Conservation (phyloP, 2,888 invertebrate genomes). For the Plusia festucae region DNA sequence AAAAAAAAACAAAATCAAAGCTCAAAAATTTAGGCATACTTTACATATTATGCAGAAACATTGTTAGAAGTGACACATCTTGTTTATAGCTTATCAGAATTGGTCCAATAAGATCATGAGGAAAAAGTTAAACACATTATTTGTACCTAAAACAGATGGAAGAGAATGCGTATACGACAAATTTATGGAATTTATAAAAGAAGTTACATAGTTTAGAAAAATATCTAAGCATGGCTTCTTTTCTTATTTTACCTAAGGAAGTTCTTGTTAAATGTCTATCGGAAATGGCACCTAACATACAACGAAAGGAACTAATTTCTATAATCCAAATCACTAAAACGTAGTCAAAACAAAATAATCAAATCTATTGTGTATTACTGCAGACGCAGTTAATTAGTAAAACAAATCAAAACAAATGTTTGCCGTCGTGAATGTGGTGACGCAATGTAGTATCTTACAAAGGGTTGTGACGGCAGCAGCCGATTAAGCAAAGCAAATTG, state of each 20-base stretch:
- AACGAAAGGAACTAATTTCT: conserved; percentile 15
- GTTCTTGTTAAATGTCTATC: too few species aligned
- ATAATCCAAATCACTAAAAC: conserved; percentile 31
- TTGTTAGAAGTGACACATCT: not conserved
- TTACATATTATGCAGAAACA: too few species aligned
- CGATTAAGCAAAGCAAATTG: conserved; percentile 81
- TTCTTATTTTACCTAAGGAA: too few species aligned
- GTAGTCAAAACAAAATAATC: conserved; percentile 63
- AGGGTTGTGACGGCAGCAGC: conserved; percentile 77
- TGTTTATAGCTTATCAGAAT: not conserved
- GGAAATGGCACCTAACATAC: too few species aligned
- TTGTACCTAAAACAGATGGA: not conserved
- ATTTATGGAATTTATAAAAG: too few species aligned
- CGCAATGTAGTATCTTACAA: conserved; percentile 46
- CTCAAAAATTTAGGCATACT: not conserved
- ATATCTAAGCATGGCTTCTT: too few species aligned
- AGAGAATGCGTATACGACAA: conserved; percentile 2
- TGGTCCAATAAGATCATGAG: not conserved
- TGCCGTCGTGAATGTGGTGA: conserved; percentile 54
- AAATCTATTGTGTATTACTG: conserved; percentile 50
- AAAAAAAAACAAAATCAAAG: not conserved
- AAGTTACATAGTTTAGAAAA: too few species aligned
- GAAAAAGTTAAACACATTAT: not conserved
- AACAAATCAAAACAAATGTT: conserved; percentile 68
- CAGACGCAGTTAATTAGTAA: conserved; percentile 58